Evolutionary conservation across 2,888 invertebrate genomes (phyloP).

Genomic region (Tortrix viridana): DNA sequence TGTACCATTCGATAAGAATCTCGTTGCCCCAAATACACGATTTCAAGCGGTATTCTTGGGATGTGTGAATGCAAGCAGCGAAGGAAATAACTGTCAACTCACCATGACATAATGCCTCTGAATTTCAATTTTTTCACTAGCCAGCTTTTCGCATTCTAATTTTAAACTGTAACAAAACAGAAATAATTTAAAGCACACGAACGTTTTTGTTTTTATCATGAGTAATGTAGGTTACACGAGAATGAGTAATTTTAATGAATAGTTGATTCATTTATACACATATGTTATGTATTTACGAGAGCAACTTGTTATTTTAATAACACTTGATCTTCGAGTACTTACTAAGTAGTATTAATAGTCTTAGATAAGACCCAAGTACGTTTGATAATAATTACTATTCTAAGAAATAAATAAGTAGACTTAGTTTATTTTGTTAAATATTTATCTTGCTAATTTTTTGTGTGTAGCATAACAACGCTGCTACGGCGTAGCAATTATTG

Average conservation of each 20-base stretch:
- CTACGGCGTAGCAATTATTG: neutral
- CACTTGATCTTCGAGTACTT: constrained; percentile 23
- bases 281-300: constrained; percentile 3
- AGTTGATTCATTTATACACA: constrained; percentile 18
- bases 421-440: neutral
- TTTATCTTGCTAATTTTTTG: no score
- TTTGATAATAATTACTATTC: neutral
- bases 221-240: neutral
- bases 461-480: no score
- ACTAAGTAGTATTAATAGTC: constrained; percentile 18
- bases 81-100: constrained; percentile 63
- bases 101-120: constrained; percentile 96
- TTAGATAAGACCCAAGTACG: constrained; percentile 11
- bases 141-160: constrained; percentile 95
- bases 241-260: constrained; percentile 15
- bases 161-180: constrained; percentile 87
- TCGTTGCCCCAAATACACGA: constrained; percentile 48
- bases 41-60: constrained; percentile 50
- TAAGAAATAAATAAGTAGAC: neutral
- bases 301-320: constrained; percentile 18
- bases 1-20: constrained; percentile 60
- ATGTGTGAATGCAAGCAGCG: constrained; percentile 1
- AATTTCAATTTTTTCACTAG: constrained; percentile 95
- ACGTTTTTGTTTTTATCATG: neutral
- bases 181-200: constrained; percentile 8